Evolutionary conservation across 2,888 invertebrate species (phyloP).

Genomic region (Ichneumon xanthorius): DNA sequence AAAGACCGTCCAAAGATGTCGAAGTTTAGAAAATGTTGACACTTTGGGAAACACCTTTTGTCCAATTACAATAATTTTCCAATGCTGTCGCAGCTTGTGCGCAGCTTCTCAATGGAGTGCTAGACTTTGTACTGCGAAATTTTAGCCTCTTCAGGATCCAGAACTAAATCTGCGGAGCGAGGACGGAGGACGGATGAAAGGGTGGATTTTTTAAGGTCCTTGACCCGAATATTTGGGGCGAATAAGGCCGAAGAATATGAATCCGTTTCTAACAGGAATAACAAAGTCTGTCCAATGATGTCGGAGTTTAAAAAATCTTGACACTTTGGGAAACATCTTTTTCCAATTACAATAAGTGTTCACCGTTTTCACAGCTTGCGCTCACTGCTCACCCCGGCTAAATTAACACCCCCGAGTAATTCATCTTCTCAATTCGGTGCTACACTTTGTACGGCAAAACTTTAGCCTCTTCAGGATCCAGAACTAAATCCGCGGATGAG

Average conservation of each 20-base stretch:
- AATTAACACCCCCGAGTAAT: slow-evolving; percentile 4
- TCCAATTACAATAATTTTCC: neutral
- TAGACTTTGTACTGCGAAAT: slow-evolving; percentile 3
- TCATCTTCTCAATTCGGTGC: slow-evolving; percentile 22
- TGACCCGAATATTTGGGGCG: neutral
- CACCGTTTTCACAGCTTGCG: neutral
- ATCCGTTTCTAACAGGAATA: neutral
- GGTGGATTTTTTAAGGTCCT: neutral
- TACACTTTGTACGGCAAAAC: slow-evolving; percentile 12
- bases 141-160: slow-evolving; percentile 1
- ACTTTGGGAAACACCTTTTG: neutral
- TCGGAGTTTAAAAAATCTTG: neutral
- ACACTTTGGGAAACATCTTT: neutral
- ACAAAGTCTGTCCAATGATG: neutral
- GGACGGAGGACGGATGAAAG: too few relatives aligned
- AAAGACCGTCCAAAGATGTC: neutral
- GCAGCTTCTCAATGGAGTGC: slow-evolving; percentile 4
- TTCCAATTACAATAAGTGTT: neutral
- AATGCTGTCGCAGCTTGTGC: neutral
- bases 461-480: slow-evolving; percentile 15
- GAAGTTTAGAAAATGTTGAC: neutral
- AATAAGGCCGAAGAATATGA: neutral
- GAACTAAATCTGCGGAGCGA: slow-evolving; percentile 14
- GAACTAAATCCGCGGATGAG: slow-evolving; percentile 32
- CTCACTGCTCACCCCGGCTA: too few relatives aligned